These are phyloP conservation scores for Gallinago jamesoni DNA, from an alignment of 2,113 vertebrate species.

Conservation along the genomic window DNA sequence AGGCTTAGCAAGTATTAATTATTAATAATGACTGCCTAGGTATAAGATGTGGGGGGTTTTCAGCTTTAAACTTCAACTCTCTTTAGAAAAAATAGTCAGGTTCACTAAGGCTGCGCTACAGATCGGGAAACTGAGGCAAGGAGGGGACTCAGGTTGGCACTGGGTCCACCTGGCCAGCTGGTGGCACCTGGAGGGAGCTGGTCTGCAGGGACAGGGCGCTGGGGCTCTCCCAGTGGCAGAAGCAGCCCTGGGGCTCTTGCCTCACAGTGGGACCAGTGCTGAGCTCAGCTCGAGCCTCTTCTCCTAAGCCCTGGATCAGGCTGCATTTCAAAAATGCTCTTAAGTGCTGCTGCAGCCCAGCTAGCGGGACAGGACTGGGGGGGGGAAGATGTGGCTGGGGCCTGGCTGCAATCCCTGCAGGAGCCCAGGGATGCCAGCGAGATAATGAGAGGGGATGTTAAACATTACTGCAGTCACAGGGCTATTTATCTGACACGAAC, in stretches of 20 bases:
- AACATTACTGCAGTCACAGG: slow-evolving; percentile 52
- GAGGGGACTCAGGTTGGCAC: not conserved
- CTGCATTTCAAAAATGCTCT: slow-evolving; percentile 24
- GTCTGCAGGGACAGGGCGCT: not conserved
- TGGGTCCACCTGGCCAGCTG: accelerated
- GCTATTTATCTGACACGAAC: slow-evolving; percentile 49
- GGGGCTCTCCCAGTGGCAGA: not conserved
- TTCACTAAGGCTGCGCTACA: not conserved
- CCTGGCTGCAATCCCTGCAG: slow-evolving; percentile 53
- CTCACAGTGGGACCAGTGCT: not conserved
- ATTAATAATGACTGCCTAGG: not conserved
- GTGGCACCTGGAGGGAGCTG: not conserved
- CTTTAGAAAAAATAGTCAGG: not conserved
- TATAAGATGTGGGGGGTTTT: not conserved
- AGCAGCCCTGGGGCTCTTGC: not conserved
- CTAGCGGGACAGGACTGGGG: not conserved
- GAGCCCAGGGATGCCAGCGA: slow-evolving; percentile 50
- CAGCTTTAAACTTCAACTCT: not conserved
- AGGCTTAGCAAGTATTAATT: not conserved
- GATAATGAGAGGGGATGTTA: slow-evolving; percentile 68
- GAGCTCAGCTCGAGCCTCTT: not conserved
- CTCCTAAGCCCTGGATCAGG: not conserved
- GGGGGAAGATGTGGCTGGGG: not conserved
- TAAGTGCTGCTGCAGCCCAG: not conserved
- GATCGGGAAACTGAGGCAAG: not conserved